Evolutionary conservation across 2,797 vertebrate species (phyloP).

Genomic region (Xiphorhynchus erythropygius): DNA sequence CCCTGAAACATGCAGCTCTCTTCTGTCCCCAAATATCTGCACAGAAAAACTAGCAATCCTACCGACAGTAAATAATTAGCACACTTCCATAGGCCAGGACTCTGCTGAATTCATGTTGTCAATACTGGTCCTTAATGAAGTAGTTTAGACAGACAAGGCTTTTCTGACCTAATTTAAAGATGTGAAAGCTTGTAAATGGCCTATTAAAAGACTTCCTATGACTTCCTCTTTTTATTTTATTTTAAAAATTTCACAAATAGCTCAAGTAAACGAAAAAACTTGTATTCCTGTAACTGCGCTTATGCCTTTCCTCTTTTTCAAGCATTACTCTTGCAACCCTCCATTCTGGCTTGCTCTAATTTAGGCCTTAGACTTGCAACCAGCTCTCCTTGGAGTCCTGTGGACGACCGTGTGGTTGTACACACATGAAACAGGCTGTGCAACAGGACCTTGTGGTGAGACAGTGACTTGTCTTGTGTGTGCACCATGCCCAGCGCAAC

Average conservation of each 20-base stretch:
- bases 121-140: background rate
- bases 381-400: background rate
- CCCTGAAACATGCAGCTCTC: background rate
- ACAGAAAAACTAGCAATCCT: background rate
- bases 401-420: background rate
- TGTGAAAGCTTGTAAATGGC: background rate
- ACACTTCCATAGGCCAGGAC: background rate
- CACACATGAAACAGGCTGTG: background rate
- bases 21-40: background rate
- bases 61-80: background rate
- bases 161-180: background rate
- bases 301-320: background rate
- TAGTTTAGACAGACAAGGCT: background rate
- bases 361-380: background rate
- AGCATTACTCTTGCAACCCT: background rate
- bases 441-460: background rate
- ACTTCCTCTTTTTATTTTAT: background rate
- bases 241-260: background rate
- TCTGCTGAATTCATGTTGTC: background rate
- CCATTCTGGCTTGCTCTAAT: background rate
- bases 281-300: background rate
- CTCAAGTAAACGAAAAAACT: background rate
- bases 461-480: background rate
- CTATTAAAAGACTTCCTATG: background rate
- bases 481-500: background rate